These are phyloP conservation scores for Lampropteryx suffumata DNA, from an alignment of 2,888 invertebrate species.

Conservation along the genomic window DNA sequence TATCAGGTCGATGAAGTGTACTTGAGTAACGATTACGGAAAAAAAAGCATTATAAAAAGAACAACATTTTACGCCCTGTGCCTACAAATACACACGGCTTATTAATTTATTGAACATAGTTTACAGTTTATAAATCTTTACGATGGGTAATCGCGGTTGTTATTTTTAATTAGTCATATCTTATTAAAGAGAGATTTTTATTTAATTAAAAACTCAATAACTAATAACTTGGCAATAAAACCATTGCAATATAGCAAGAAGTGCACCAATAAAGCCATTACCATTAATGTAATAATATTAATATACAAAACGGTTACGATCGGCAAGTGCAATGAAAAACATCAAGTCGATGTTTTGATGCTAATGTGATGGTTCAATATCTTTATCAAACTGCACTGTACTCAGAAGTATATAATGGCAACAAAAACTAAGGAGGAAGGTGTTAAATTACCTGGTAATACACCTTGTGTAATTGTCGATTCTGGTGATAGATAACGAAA, in stretches of 20 bases:
- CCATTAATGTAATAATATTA: background rate
- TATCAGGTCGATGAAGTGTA: slow-evolving; percentile 56
- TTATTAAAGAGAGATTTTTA: slow-evolving; percentile 8
- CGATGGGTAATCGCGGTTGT: slow-evolving; percentile 11
- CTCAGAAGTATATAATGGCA: background rate
- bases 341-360: background rate
- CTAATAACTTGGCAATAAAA: slow-evolving; percentile 3
- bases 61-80: slow-evolving; percentile 53
- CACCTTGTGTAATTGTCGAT: slow-evolving; percentile 31
- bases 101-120: slow-evolving; percentile 42
- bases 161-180: slow-evolving; percentile 10
- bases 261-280: background rate
- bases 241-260: slow-evolving; percentile 3
- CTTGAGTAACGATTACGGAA: slow-evolving; percentile 46
- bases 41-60: slow-evolving; percentile 46
- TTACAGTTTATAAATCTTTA: slow-evolving; percentile 23
- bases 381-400: background rate
- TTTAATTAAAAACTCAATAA: background rate
- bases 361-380: background rate
- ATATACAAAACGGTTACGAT: background rate
- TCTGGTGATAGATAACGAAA: slow-evolving; percentile 31
- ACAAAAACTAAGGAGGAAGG: slow-evolving; percentile 20
- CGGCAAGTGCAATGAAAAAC: background rate
- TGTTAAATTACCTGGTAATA: slow-evolving; percentile 31
- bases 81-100: slow-evolving; percentile 35